Percentiles rank a stretch among this genome's conserved stretches.
These are phyloP conservation scores for Hippocampus guttulatus DNA, from an alignment of 2,113 vertebrate species.

Conservation along the genomic window DNA sequence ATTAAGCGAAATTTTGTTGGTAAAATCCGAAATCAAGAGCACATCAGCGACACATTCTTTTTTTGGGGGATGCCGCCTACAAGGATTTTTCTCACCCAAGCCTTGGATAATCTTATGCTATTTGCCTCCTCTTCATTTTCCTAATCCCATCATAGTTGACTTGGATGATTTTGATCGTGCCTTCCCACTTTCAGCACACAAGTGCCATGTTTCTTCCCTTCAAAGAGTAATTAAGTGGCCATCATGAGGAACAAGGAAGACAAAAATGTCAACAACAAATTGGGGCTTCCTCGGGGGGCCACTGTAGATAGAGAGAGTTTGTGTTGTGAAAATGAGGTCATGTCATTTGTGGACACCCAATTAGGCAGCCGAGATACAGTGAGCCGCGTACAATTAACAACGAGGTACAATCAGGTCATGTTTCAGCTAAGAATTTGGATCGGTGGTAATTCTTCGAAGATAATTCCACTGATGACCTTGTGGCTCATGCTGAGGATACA, in stretches of 20 bases:
- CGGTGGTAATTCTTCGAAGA: neutral
- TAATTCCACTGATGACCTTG: slow-evolving; percentile 1
- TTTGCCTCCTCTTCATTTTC: slow-evolving; percentile 33
- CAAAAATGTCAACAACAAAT: slow-evolving; percentile 55
- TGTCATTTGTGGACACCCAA: slow-evolving; percentile 44
- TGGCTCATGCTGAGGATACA: neutral
- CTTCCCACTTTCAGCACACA: slow-evolving; percentile 34
- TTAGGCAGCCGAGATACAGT: slow-evolving; percentile 12
- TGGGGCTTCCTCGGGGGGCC: slow-evolving; percentile 43
- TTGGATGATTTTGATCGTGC: slow-evolving; percentile 48
- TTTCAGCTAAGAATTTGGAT: neutral
- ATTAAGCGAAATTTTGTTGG: too few relatives aligned
- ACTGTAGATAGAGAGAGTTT: slow-evolving; percentile 46
- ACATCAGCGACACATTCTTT: neutral
- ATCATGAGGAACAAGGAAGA: slow-evolving; percentile 36
- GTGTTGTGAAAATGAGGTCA: slow-evolving; percentile 53
- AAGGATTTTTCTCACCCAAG: slow-evolving; percentile 41
- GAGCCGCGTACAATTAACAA: slow-evolving; percentile 4
- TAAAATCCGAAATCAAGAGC: too few relatives aligned
- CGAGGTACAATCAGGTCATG: neutral
- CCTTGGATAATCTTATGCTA: slow-evolving; percentile 33
- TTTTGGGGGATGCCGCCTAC: slow-evolving; percentile 18
- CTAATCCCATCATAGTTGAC: slow-evolving; percentile 51
- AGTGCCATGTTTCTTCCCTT: slow-evolving; percentile 14
- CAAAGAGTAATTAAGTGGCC: slow-evolving; percentile 54